Percentiles rank a stretch among this genome's conserved stretches.
Evolutionary conservation across 2,113 vertebrate species (phyloP).

Genomic region (Furnarius figulus): DNA sequence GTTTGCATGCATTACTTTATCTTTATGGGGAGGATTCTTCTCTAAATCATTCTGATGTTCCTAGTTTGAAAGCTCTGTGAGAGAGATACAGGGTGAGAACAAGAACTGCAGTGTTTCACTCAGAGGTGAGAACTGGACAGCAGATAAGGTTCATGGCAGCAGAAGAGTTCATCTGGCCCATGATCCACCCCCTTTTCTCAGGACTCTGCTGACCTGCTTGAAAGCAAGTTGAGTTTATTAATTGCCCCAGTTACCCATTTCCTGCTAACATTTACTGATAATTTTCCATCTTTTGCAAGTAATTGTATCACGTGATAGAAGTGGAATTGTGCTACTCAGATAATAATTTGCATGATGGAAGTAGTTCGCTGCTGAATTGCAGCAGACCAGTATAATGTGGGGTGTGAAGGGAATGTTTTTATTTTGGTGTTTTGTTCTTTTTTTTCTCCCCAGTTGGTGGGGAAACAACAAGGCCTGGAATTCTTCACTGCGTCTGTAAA

Average conservation of each 20-base stretch:
- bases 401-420: neutral
- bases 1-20: accelerated
- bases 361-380: neutral
- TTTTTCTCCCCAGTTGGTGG: neutral
- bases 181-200: neutral
- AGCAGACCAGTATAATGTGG: neutral
- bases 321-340: neutral
- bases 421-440: neutral
- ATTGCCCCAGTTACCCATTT: neutral
- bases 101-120: neutral
- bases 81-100: neutral
- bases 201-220: neutral
- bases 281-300: neutral
- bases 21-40: neutral
- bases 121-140: neutral
- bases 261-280: neutral
- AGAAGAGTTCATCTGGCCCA: neutral
- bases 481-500: constrained; percentile 1
- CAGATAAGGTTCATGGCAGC: neutral
- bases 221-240: neutral
- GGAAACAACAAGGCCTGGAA: neutral
- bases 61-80: neutral
- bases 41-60: neutral
- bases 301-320: neutral
- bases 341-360: neutral